Percentiles rank a stretch among this genome's conserved stretches.
These are phyloP conservation scores for Zophobas morio DNA, from an alignment of 1,140 invertebrate genomes.

Conservation along the genomic window DNA sequence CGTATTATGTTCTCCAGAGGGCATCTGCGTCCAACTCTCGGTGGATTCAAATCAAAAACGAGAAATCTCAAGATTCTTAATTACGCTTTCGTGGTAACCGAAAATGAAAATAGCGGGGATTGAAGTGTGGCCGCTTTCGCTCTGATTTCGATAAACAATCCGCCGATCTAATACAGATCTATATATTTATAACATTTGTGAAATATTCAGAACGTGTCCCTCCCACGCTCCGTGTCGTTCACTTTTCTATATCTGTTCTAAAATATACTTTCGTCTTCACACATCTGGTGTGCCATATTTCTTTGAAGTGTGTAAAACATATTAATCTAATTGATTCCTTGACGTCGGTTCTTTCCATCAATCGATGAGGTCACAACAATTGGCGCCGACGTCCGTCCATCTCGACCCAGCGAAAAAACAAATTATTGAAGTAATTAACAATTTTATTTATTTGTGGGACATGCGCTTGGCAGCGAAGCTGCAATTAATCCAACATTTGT, in stretches of 20 bases:
- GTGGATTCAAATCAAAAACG: too few relatives aligned
- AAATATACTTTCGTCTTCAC: constrained; percentile 12
- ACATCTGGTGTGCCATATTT: constrained; percentile 35
- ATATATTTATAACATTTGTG: constrained; percentile 5
- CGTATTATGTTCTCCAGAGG: not conserved
- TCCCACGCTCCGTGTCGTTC: constrained; percentile 33
- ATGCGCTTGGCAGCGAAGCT: not conserved
- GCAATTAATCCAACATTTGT: constrained; percentile 2
- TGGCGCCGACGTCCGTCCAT: not conserved
- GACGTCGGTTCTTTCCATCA: constrained; percentile 7
- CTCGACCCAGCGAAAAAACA: not conserved
- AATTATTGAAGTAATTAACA: not conserved
- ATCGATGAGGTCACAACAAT: not conserved
- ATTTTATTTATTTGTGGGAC: not conserved
- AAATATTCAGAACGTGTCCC: constrained; percentile 12
- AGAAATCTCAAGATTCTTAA: not conserved
- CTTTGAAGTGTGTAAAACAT: constrained; percentile 28
- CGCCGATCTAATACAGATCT: not conserved
- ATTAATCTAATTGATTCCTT: constrained; percentile 13
- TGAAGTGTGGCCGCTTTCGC: not conserved
- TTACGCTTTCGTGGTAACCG: not conserved
- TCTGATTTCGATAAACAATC: not conserved
- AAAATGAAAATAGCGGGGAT: constrained; percentile 2
- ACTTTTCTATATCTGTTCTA: constrained; percentile 27
- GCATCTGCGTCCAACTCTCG: not conserved